Evolutionary conservation across 2,113 vertebrate genomes (phyloP), one percentile per base, ranked within the genome.

Genomic region (Micromys minutus): DNA sequence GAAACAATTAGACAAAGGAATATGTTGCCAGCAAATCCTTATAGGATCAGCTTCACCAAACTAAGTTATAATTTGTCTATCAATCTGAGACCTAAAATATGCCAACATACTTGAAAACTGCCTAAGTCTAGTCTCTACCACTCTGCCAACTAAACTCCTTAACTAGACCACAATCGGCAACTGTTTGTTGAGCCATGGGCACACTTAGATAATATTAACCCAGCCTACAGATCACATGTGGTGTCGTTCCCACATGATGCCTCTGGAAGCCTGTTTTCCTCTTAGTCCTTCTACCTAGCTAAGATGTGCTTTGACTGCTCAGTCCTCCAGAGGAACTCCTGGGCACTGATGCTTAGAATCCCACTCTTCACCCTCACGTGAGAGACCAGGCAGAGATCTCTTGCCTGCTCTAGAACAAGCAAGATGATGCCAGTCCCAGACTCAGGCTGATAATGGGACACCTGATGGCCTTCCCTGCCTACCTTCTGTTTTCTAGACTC

Each of bases 91-190:
- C 26, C 55, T 77, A 61, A 86, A 83, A 80, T 5, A 24, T 71
- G 93, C 47, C 69, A 63, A 50, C 16, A 36, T 17, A 9, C 76
- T 85, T 81, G n/a, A 92, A 87, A 94, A 65, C 42, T 7, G 80
- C 69, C 94, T 34, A 59, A 91, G n/a, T 67, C 83, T 96, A 61
- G 31, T 26, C 34, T 12, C 65, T 93, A 57, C 42, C 80, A 87
- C 45, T 88, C 84, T 26, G 47, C 36, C 24, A 55, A 7, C 55
- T 6, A 50, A 52, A 29, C 24, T 87, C 57, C 76, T 55, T 92
- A 47, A 63, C 75, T 71, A 80, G 63, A 85, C 50, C 17, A 57
- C 59, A 74, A 9, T 39, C 15, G n/a, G 55, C 0, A 16, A 57
- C 42, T 45, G 4, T 83, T 59, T 50, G n/a, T 16, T 50, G 55